phyloP scores from a whole-genome alignment of 2,888 invertebrate genomes.

The Eupithecia inturbata region DNA sequence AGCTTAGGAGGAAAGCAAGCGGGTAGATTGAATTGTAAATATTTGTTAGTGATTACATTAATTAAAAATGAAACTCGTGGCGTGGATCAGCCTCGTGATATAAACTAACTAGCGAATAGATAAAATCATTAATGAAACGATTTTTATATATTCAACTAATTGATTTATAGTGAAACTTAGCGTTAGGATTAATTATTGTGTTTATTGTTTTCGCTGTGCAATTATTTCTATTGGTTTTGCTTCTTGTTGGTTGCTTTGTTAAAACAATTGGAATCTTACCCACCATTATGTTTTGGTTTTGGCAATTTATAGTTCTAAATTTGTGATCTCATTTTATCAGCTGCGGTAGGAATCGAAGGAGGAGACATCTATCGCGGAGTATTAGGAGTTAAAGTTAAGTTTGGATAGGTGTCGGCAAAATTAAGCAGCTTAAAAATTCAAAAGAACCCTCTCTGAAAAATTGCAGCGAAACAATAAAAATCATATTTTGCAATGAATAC shows the following conservation, averaged over 20 bases:
- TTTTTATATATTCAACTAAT: constrained; percentile 84
- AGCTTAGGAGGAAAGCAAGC: constrained; percentile 75
- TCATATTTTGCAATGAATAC: constrained; percentile 80
- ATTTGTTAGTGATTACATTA: constrained; percentile 71
- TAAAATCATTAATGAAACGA: constrained; percentile 82
- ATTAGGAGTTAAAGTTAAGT: constrained; percentile 70
- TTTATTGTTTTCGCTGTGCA: constrained; percentile 83
- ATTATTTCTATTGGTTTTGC: constrained; percentile 73
- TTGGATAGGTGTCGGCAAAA: constrained; percentile 80
- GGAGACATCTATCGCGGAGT: constrained; percentile 73
- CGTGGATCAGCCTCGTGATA: constrained; percentile 82
- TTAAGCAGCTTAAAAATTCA: constrained; percentile 57
- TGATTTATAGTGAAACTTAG: constrained; percentile 82
- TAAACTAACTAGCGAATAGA: constrained; percentile 82
- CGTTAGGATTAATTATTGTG: constrained; percentile 76
- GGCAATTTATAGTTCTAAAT: constrained; percentile 67
- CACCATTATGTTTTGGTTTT: constrained; percentile 66
- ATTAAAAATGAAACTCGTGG: constrained; percentile 73
- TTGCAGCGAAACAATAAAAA: constrained; percentile 73
- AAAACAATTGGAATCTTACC: constrained; percentile 58
- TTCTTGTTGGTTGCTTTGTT: constrained; percentile 75
- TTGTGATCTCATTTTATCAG: constrained; percentile 78
- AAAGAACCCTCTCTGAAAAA: constrained; percentile 41
- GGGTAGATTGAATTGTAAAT: constrained; percentile 83
- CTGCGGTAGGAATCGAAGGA: constrained; percentile 61